Percentiles rank a stretch among this genome's conserved stretches.
phyloP scores from a whole-genome alignment of 2,888 invertebrate genomes.

The Epinotia brunnichana region DNA sequence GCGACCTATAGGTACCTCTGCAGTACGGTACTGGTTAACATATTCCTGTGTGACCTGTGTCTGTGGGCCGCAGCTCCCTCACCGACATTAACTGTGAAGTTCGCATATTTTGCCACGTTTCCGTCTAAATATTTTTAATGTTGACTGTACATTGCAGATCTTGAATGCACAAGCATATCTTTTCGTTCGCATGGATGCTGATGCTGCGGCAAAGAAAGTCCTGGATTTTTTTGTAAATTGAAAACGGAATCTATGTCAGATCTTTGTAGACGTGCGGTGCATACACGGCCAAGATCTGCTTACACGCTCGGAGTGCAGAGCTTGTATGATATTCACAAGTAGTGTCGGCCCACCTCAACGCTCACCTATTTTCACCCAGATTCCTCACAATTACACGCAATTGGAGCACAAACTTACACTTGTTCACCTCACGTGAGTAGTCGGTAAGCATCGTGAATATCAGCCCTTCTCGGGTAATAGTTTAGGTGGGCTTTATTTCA shows the following conservation, averaged over 20 bases:
- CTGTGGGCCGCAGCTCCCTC: no score
- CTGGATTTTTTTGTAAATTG: slow-evolving; percentile 37
- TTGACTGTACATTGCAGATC: neutral
- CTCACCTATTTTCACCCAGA: neutral
- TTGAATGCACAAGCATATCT: neutral
- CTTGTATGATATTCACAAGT: slow-evolving; percentile 1
- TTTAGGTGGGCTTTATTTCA: slow-evolving; percentile 40
- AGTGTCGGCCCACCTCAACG: neutral
- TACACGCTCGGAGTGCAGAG: slow-evolving; percentile 20
- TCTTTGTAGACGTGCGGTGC: slow-evolving; percentile 34
- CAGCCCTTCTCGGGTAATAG: slow-evolving; percentile 19
- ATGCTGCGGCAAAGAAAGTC: slow-evolving; percentile 15
- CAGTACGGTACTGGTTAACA: no score
- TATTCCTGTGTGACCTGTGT: no score
- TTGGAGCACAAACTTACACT: neutral
- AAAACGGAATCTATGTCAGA: slow-evolving; percentile 39
- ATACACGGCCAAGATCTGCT: slow-evolving; percentile 34
- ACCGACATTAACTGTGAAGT: no score
- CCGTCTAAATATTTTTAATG: neutral
- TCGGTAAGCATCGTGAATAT: neutral
- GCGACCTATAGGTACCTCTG: no score
- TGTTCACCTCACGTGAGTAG: neutral
- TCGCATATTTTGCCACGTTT: neutral
- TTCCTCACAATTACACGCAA: neutral
- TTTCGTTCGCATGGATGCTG: slow-evolving; percentile 8